Evolutionary conservation across 2,888 invertebrate species (phyloP).

Genomic region (Oscheius sp.): DNA sequence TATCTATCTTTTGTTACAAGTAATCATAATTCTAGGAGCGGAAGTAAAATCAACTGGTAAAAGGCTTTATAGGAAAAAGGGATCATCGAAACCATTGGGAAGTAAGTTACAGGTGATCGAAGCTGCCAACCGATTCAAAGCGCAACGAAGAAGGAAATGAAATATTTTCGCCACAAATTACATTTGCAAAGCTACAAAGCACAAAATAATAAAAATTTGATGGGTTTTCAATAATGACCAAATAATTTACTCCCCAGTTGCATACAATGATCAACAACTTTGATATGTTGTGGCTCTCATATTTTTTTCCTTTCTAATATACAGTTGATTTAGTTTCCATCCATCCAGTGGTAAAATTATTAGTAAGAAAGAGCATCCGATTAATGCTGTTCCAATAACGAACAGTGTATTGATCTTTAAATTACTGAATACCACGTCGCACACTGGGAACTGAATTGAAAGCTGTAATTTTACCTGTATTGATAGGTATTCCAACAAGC

Average conservation of each 20-base stretch:
- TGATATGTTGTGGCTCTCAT: neutral
- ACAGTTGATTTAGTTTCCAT: conserved; percentile 3
- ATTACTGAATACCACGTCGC: conserved; percentile 53
- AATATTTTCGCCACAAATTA: no score
- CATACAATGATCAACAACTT: neutral
- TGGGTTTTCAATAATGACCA: neutral
- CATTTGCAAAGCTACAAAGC: no score
- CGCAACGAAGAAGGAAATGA: neutral
- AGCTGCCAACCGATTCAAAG: neutral
- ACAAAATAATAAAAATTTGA: no score
- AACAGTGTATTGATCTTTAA: conserved; percentile 38
- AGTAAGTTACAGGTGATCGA: neutral
- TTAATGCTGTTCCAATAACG: conserved; percentile 44
- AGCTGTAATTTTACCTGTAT: conserved; percentile 90
- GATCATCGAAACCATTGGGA: neutral
- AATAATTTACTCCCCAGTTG: neutral
- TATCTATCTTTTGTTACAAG: neutral
- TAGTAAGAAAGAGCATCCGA: conserved; percentile 52
- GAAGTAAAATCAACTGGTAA: neutral
- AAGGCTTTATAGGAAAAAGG: neutral
- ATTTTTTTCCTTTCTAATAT: conserved; percentile 3
- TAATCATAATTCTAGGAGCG: neutral
- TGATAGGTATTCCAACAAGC: conserved; percentile 90
- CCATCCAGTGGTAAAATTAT: conserved; percentile 45
- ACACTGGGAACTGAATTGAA: no score